These are phyloP conservation scores for Cyanoramphus novaezelandiae DNA, from an alignment of 2,113 vertebrate species.

Conservation along the genomic window DNA sequence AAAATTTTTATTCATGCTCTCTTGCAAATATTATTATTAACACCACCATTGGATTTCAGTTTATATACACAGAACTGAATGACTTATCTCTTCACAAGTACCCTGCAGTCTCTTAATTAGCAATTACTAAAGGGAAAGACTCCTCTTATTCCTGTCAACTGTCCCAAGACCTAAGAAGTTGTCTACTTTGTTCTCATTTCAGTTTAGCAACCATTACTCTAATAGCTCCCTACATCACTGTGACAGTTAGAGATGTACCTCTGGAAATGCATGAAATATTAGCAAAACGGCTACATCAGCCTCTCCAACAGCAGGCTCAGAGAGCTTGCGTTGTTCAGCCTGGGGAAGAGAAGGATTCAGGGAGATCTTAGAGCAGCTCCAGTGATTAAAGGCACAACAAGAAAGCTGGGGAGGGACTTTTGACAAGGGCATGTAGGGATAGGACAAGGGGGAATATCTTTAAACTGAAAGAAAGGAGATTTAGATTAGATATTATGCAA, in stretches of 20 bases:
- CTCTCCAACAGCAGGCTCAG: neutral
- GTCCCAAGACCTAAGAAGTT: neutral
- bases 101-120: neutral
- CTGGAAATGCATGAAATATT: neutral
- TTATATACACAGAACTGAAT: neutral
- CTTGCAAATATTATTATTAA: no score
- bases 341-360: neutral
- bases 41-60: neutral
- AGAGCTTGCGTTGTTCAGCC: neutral
- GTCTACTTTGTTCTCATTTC: neutral
- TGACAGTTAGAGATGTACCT: neutral
- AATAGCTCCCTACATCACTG: neutral
- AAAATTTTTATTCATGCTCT: neutral
- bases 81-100: no score
- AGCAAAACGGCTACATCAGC: no score
- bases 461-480: neutral
- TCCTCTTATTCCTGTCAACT: neutral
- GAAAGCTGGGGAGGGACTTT: neutral
- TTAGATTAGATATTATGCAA: neutral
- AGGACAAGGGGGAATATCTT: neutral
- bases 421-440: neutral
- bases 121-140: neutral
- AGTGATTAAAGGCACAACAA: neutral
- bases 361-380: neutral
- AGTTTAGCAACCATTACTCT: neutral